Base-by-base conservation (phyloP, 1,140 invertebrate genomes). In the Calycopis cecrops region DNA sequence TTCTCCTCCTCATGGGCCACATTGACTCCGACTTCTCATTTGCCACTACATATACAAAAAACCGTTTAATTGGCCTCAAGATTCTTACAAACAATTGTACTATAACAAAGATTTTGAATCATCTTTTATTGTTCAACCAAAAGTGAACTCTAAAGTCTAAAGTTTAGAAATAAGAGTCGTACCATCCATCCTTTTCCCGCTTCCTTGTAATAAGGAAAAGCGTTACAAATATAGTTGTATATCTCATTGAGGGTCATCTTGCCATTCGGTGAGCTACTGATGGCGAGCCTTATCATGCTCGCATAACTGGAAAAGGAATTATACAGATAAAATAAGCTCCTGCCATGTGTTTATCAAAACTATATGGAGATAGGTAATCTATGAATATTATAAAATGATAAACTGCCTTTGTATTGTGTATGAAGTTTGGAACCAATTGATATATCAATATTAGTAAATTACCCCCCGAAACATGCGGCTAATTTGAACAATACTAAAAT, bases 231-330 rank as follows among this genome's bases (percentile, higher is more conserved):
- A 89, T 93, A 94, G 73, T 92, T 92, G 69, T 94, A 94, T 49
- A 94, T 94, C 72, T 92, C 91, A 47, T 92, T 92, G 12, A 94
- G 79, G 1, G 93, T 94, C 90, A 94, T 94, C 80, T 94, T 94
- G 52, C 91, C 90, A 63, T 92, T 91, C 48, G 89, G 81, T 12
- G 91, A 91, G 84, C 92, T 93, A 76, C 91, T 93, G 61, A 94
- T 93, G 9, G 93, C 93, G 67, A 93, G 86, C 59, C 91, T 88
- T 59, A 94, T 94, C 71, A 94, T 88, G 64, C 91, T 93, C 37
- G 92, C 92, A 76, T 94, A 94, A 67, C 92, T 93, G 80, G 17
- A 79, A 87, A 52, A 17, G 49, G 62, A 65, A 42, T 33, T 49
- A 55, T 53, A 28, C 9, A 17, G 28, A 7, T 14, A 34, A 16